Percentiles rank a stretch among this genome's conserved stretches.
These are phyloP conservation scores for Cyprinus carpio DNA, from an alignment of 2,113 vertebrate species.

Conservation along the genomic window DNA sequence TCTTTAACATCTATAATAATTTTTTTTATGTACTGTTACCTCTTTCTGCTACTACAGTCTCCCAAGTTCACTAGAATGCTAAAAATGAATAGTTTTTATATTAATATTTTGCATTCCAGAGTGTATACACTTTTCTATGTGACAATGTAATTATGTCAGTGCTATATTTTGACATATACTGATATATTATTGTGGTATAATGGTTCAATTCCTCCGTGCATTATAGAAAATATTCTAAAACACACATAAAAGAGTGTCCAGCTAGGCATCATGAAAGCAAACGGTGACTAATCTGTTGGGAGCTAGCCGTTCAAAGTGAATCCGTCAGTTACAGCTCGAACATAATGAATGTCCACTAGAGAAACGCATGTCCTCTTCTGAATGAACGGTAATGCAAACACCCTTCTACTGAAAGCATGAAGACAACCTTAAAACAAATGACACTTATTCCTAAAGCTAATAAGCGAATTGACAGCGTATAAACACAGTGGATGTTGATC, in stretches of 20 bases:
- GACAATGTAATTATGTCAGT: background rate
- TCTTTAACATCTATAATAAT: too few species aligned
- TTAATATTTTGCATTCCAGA: background rate
- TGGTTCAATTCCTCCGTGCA: background rate
- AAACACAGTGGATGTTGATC: slow-evolving; percentile 28
- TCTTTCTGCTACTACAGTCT: background rate
- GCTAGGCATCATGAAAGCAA: background rate
- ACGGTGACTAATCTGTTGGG: background rate
- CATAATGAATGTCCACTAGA: slow-evolving; percentile 20
- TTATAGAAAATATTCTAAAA: background rate
- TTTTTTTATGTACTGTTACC: too few species aligned
- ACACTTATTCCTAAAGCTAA: slow-evolving; percentile 31
- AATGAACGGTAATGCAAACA: slow-evolving; percentile 7
- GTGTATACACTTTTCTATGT: background rate
- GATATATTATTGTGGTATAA: background rate
- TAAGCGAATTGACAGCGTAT: slow-evolving; percentile 33
- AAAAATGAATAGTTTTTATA: background rate
- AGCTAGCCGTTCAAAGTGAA: background rate
- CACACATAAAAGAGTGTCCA: background rate
- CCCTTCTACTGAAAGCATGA: slow-evolving; percentile 6
- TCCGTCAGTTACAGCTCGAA: background rate
- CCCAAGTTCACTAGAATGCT: background rate
- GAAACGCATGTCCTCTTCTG: background rate
- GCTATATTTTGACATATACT: background rate
- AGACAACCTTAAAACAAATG: slow-evolving; percentile 14